phyloP scores from a whole-genome alignment of 2,888 invertebrate species.

The Aelia acuminata region DNA sequence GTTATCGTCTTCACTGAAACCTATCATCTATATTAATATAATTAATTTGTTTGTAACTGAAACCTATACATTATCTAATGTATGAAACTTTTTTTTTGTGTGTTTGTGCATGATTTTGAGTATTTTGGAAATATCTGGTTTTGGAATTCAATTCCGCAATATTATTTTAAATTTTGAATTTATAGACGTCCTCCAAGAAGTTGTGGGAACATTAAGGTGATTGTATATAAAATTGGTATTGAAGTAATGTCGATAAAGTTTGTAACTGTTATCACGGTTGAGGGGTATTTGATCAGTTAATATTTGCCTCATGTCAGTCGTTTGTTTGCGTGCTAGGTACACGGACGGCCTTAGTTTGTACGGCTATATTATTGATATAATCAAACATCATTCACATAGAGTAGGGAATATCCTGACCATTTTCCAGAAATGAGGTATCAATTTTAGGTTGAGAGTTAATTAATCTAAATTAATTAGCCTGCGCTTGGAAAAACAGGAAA shows the following conservation, averaged over 20 bases:
- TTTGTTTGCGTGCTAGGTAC: neutral
- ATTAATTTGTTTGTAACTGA: too few relatives aligned
- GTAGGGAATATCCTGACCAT: neutral
- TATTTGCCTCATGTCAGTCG: neutral
- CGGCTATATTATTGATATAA: neutral
- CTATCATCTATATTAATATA: too few relatives aligned
- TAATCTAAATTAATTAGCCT: too few relatives aligned
- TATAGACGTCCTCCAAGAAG: too few relatives aligned
- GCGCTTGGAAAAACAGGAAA: too few relatives aligned
- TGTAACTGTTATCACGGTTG: constrained; percentile 8
- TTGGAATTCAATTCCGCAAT: too few relatives aligned
- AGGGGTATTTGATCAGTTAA: constrained; percentile 13
- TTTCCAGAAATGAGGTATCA: neutral
- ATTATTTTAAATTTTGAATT: too few relatives aligned
- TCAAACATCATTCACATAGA: neutral
- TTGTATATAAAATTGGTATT: neutral
- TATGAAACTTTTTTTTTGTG: too few relatives aligned
- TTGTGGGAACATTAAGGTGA: neutral
- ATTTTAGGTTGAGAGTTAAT: neutral
- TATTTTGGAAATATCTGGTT: too few relatives aligned
- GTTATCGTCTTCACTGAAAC: too few relatives aligned
- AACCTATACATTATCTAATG: too few relatives aligned
- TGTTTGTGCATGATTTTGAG: too few relatives aligned
- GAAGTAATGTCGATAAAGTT: neutral
- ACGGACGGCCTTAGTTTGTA: neutral